Conservation (phyloP, 1,140 invertebrate genomes). For the Theocolax elegans region DNA sequence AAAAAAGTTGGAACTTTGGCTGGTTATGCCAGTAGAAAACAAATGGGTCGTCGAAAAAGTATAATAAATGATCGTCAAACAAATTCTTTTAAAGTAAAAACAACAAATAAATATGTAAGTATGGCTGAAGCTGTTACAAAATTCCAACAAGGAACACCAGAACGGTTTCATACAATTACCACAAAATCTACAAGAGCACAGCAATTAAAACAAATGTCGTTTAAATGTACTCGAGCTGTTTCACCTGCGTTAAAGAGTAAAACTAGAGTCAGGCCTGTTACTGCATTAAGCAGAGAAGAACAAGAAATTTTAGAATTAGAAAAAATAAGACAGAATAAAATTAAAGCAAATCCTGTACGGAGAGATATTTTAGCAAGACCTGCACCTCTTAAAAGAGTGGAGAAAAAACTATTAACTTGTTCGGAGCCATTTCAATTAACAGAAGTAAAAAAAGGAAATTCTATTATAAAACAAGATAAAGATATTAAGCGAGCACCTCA, state of each 20-base stretch:
- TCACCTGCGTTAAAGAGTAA: conserved; percentile 64
- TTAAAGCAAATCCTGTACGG: conserved; percentile 57
- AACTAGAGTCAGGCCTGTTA: conserved; percentile 50
- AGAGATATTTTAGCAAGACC: conserved; percentile 45
- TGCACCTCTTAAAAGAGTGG: conserved; percentile 46
- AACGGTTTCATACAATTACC: conserved; percentile 57
- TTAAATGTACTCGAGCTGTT: conserved; percentile 59
- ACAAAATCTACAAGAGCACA: conserved; percentile 44
- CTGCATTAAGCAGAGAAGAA: conserved; percentile 54
- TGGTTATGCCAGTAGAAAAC: neutral
- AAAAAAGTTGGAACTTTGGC: conserved; percentile 16
- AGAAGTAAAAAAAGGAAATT: conserved; percentile 47
- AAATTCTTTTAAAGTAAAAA: conserved; percentile 41
- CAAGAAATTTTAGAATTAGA: conserved; percentile 56
- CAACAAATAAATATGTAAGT: conserved; percentile 57
- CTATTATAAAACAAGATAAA: neutral
- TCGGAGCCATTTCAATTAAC: conserved; percentile 56
- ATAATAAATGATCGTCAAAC: conserved; percentile 37
- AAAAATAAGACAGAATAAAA: conserved; percentile 55
- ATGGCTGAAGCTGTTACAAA: conserved; percentile 64
- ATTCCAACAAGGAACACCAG: conserved; percentile 64
- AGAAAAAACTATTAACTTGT: conserved; percentile 53
- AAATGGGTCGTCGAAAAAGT: conserved; percentile 26
- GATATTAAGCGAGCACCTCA: conserved; percentile 31
- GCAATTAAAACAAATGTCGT: conserved; percentile 45